Evolutionary conservation across 2,797 vertebrate genomes (phyloP).

Genomic region (Hapalemur alaotrensis): DNA sequence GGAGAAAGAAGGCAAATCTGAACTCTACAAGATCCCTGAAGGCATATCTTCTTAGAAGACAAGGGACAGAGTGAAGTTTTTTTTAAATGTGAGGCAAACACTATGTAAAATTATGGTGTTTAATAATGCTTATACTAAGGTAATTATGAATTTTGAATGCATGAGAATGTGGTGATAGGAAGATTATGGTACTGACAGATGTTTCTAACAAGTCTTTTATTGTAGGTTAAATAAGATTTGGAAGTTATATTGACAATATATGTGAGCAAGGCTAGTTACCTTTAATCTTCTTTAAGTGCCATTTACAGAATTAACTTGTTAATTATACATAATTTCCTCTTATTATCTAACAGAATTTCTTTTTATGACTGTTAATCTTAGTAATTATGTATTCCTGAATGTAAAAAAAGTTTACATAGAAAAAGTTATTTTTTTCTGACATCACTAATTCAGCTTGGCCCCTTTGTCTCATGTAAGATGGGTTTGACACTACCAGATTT

Average conservation of each 20-base stretch:
- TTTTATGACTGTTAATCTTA: not conserved
- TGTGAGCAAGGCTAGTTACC: not conserved
- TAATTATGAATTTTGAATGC: not conserved
- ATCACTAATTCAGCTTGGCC: not conserved
- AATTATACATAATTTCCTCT: conserved; percentile 27
- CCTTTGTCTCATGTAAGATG: not conserved
- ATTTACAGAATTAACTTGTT: conserved; percentile 33
- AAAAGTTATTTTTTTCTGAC: conserved; percentile 10
- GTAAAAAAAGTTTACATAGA: not conserved
- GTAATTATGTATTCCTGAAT: not conserved
- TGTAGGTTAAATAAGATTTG: conserved; percentile 6
- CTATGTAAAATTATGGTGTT: not conserved
- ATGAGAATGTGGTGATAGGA: not conserved
- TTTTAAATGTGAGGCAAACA: not conserved
- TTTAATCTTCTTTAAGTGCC: not conserved
- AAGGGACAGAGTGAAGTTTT: not conserved
- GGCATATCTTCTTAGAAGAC: not conserved
- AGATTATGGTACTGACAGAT: not conserved
- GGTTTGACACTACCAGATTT: not conserved
- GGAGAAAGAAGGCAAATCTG: not conserved
- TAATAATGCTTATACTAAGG: not conserved
- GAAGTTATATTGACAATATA: not conserved
- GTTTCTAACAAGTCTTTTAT: not conserved
- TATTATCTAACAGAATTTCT: conserved; percentile 3
- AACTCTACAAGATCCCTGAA: not conserved